A percentile compares a stretch with the other conserved stretches of the same genome.
phyloP scores from a whole-genome alignment of 2,797 vertebrate genomes.

The Rachycentron canadum region DNA sequence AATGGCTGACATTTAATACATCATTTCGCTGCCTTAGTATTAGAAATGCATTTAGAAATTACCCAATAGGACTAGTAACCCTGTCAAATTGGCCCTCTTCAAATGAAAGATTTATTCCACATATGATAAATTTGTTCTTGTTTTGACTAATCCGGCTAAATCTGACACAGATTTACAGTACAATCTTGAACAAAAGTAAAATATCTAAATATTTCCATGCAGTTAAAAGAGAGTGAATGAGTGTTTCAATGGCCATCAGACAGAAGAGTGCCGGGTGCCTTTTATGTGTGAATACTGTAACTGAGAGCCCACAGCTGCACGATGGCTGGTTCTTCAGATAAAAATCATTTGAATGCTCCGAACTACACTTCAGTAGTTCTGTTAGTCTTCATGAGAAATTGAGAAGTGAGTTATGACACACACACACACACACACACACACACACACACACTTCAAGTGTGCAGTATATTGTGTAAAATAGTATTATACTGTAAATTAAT shows the following conservation, averaged over 20 bases:
- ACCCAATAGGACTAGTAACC: constrained; percentile 19
- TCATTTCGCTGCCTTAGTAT: neutral
- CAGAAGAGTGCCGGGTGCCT: neutral
- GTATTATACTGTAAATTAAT: neutral
- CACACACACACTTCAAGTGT: constrained; percentile 4
- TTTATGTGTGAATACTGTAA: neutral
- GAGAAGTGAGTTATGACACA: constrained; percentile 25
- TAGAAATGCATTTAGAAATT: constrained; percentile 15
- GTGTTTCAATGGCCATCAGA: constrained; percentile 20
- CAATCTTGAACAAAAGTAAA: constrained; percentile 20
- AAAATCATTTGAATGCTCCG: constrained; percentile 42
- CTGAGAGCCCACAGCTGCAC: constrained; percentile 19
- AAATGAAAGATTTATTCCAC: constrained; percentile 15
- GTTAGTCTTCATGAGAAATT: constrained; percentile 13
- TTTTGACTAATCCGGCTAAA: constrained; percentile 15
- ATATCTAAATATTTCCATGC: constrained; percentile 15
- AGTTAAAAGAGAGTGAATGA: neutral
- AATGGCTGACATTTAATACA: neutral
- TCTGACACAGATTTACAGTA: constrained; percentile 27
- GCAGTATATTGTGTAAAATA: neutral
- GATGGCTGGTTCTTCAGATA: constrained; percentile 25
- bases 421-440: constrained; percentile 2
- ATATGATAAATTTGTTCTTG: constrained; percentile 19
- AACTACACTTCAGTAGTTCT: constrained; percentile 31
- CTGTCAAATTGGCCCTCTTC: constrained; percentile 3